Evolutionary conservation across 2,113 vertebrate species (phyloP).

Genomic region (Anguilla rostrata): DNA sequence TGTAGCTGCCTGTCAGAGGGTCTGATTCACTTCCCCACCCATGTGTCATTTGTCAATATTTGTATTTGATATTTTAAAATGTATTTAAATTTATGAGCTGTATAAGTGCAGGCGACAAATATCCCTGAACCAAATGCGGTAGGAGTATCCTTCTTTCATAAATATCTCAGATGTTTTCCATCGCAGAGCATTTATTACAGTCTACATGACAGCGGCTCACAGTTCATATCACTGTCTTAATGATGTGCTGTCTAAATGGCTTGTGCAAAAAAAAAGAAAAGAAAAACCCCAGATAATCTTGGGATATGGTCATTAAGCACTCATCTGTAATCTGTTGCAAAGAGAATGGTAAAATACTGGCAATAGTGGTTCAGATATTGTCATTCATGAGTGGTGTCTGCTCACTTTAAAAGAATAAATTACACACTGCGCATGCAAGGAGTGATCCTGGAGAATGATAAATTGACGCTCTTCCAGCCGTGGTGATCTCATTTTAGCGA

Average conservation of each 20-base stretch:
- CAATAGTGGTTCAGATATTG: conserved; percentile 1
- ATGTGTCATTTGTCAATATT: conserved; percentile 64
- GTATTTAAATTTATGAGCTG: background rate
- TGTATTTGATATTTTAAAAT: conserved; percentile 54
- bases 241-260: background rate
- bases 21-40: conserved; percentile 31
- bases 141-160: background rate
- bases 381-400: conserved; percentile 14
- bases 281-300: background rate
- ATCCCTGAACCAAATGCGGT: background rate
- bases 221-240: background rate
- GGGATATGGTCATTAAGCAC: conserved; percentile 1
- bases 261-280: background rate
- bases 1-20: background rate
- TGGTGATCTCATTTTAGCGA: background rate
- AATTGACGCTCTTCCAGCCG: background rate
- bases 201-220: background rate
- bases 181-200: background rate
- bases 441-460: conserved; percentile 5
- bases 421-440: background rate
- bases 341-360: background rate
- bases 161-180: background rate
- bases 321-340: background rate
- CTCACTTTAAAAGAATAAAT: conserved; percentile 12
- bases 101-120: background rate